phyloP scores from a whole-genome alignment of 2,888 invertebrate genomes.

The Luperina nickerlii region DNA sequence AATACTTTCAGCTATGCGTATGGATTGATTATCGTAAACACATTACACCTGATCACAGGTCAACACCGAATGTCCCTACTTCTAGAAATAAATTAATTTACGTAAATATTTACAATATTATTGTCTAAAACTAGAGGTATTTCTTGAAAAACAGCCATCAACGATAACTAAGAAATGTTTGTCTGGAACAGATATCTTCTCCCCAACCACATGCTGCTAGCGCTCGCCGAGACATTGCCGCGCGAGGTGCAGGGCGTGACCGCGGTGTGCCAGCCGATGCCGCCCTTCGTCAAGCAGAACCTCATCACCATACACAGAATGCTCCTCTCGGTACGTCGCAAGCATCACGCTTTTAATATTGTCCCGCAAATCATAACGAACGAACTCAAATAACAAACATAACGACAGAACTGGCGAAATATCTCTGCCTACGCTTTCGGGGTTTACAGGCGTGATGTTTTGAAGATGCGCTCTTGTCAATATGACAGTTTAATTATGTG shows the following conservation, averaged over 20 bases:
- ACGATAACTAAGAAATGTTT: neutral
- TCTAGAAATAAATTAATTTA: neutral
- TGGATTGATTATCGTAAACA: neutral
- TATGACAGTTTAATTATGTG: constrained; percentile 19
- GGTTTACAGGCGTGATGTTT: neutral
- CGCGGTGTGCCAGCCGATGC: constrained; percentile 98
- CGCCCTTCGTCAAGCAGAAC: constrained; percentile 91
- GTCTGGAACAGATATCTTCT: constrained; percentile 93
- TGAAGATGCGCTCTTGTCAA: neutral
- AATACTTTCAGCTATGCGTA: neutral
- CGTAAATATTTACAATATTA: neutral
- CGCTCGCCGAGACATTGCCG: constrained; percentile 96
- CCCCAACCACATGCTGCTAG: constrained; percentile 98
- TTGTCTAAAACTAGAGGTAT: neutral
- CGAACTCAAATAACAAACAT: neutral
- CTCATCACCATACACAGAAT: constrained; percentile 79
- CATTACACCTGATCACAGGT: neutral
- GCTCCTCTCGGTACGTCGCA: constrained; percentile 77
- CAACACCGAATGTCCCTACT: no score
- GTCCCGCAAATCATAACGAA: neutral
- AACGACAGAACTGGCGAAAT: neutral
- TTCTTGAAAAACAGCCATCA: neutral
- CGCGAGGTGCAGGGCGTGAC: constrained; percentile 97
- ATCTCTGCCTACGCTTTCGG: neutral
- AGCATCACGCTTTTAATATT: neutral